Base-by-base conservation (phyloP, 2,888 invertebrate genomes). In the Gari tellinella region DNA sequence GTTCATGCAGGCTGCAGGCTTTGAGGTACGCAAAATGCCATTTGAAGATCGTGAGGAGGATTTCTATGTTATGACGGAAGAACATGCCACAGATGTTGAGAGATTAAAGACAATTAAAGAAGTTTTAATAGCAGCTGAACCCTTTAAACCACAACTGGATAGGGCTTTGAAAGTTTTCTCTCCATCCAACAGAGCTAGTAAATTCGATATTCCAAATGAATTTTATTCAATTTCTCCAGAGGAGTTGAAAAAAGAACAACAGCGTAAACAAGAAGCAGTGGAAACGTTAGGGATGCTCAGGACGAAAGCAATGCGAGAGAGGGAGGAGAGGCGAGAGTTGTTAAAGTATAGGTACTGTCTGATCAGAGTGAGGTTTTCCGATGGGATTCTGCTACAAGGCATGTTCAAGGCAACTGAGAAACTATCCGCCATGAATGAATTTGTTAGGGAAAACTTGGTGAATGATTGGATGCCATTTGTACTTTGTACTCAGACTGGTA, bases 271-370 rank as follows among this genome's bases (percentile, higher is more conserved):
- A 17, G 96, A 97, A 91, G 94, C 95, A 1, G 94, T 96, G 41
- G 97, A 97, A 89, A 95, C 94, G 86, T 94, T 95, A 88, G 95
- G 96, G 90, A 95, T 96, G 93, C 93, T 99, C 8, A 94, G 97
- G 86, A 99, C 99, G 0, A 97, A 97, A 91, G 97, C 97, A 2
- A 99, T 99, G 97, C 93, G 98, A 23, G 97, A 98, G 89, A 95
- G 96, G 78, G 97, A 98, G 74, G 97, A 97, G 88, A 92, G 95
- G 72, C 93, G 96, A 57, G 96, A 96, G 87, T 94, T 96, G 90
- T 94, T 95, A 62, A 95, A 95, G 31, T 91, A 91, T 65, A 80
- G 90, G 3, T 99, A 96, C 91, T 95, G 96, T 1, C 93, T 98
- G 55, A 95, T 99, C 66, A 93, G 98, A 82, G 93, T 99, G 41